Percentiles rank a stretch among this genome's conserved stretches.
These are phyloP conservation scores for Rhyzopertha dominica DNA, from an alignment of 1,140 invertebrate species.

Conservation along the genomic window DNA sequence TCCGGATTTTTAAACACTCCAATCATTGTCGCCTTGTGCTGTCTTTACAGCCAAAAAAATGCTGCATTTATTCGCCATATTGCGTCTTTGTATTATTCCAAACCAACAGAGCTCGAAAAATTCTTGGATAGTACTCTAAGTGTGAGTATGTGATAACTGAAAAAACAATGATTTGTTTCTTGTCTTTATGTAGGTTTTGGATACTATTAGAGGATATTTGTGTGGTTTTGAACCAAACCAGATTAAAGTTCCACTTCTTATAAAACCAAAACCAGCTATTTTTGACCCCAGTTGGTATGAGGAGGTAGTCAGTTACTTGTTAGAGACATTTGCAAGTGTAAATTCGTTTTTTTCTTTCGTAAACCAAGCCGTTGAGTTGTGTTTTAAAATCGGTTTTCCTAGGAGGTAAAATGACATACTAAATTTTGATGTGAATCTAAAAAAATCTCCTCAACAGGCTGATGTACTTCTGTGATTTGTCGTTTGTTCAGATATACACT, in stretches of 20 bases:
- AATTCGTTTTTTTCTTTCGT: slow-evolving; percentile 29
- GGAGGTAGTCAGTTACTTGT: slow-evolving; percentile 32
- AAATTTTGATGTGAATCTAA: neutral
- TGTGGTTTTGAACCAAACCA: slow-evolving; percentile 32
- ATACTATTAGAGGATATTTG: slow-evolving; percentile 35
- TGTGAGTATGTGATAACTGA: slow-evolving; percentile 20
- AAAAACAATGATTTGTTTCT: slow-evolving; percentile 7
- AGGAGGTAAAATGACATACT: slow-evolving; percentile 21
- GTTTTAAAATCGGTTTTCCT: slow-evolving; percentile 25
- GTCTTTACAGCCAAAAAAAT: slow-evolving; percentile 32
- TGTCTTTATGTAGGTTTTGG: slow-evolving; percentile 31
- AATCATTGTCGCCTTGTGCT: slow-evolving; percentile 29
- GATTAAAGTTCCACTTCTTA: slow-evolving; percentile 29
- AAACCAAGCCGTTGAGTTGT: slow-evolving; percentile 23
- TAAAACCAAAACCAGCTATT: slow-evolving; percentile 28
- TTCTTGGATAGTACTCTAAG: slow-evolving; percentile 28
- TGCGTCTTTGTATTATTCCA: slow-evolving; percentile 28
- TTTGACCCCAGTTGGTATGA: slow-evolving; percentile 40
- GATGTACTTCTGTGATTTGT: neutral
- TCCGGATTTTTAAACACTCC: slow-evolving; percentile 32
- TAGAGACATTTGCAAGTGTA: slow-evolving; percentile 25
- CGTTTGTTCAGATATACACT: neutral
- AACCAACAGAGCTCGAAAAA: slow-evolving; percentile 23
- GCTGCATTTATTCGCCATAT: slow-evolving; percentile 30
- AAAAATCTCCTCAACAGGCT: neutral